These are phyloP conservation scores for Pomacea maculata DNA, from an alignment of 1,140 invertebrate species.

Conservation along the genomic window DNA sequence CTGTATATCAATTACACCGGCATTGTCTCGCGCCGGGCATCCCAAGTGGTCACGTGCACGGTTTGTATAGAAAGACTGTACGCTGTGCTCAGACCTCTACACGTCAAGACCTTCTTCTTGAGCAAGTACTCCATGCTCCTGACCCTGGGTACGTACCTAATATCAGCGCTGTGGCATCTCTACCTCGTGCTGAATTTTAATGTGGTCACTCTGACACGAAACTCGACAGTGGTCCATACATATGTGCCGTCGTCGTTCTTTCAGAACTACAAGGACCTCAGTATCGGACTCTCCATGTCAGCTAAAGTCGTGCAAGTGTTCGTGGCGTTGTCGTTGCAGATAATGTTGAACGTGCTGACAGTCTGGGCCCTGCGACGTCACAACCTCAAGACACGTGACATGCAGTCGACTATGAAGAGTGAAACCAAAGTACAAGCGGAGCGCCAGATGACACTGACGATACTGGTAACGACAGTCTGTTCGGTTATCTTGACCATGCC, in stretches of 20 bases:
- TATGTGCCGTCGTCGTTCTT: not conserved
- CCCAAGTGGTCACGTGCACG: constrained; percentile 13
- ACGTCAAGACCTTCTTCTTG: constrained; percentile 3
- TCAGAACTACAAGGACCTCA: not conserved
- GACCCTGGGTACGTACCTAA: not conserved
- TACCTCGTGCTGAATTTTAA: not conserved
- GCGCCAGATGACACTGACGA: not conserved
- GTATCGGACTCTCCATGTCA: not conserved
- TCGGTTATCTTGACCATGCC: not conserved
- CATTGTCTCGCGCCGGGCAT: constrained; percentile 5
- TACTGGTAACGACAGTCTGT: not conserved
- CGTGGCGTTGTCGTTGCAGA: not conserved
- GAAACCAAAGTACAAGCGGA: not conserved
- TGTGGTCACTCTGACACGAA: not conserved
- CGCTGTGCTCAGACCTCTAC: constrained; percentile 14
- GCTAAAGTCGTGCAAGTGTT: not conserved
- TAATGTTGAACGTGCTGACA: not conserved
- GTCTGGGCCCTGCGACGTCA: not conserved
- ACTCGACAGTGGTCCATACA: not conserved
- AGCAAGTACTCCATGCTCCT: not conserved
- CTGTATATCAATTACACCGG: constrained; percentile 1
- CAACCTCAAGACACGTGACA: not conserved
- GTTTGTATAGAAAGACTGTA: constrained; percentile 12
- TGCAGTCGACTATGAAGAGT: not conserved
- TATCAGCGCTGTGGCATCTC: not conserved